Conservation (phyloP, 1,140 invertebrate species). For the Drosophila kurseongensis region DNA sequence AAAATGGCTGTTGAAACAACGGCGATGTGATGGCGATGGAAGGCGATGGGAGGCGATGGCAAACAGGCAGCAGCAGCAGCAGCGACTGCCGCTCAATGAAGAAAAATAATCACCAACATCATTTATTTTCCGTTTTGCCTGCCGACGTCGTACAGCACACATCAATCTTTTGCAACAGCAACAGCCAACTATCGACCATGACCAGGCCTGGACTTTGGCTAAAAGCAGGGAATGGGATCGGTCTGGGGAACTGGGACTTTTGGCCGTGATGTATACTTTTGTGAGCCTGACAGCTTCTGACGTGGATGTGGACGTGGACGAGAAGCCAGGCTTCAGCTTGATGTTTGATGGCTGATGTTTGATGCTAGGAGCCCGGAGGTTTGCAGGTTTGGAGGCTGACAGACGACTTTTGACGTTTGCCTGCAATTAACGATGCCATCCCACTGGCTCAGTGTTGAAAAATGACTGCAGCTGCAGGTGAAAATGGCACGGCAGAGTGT, state of each 20-base stretch:
- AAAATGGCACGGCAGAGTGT: constrained; percentile 76
- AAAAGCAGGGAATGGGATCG: constrained; percentile 1
- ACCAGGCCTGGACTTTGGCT: constrained; percentile 50
- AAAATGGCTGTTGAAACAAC: constrained; percentile 80
- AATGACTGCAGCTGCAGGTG: constrained; percentile 76
- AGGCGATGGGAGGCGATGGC: too few species aligned
- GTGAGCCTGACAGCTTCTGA: constrained; percentile 73
- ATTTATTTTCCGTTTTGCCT: constrained; percentile 82
- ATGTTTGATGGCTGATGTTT: constrained; percentile 38
- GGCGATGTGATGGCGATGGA: constrained; percentile 12
- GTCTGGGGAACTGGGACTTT: constrained; percentile 22
- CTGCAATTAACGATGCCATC: constrained; percentile 74
- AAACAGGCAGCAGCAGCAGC: constrained; percentile 13
- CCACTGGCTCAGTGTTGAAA: constrained; percentile 66
- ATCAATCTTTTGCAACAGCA: constrained; percentile 71
- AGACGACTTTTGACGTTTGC: constrained; percentile 79
- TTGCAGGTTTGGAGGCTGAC: constrained; percentile 38
- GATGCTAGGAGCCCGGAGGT: constrained; percentile 21
- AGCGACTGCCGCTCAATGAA: constrained; percentile 72
- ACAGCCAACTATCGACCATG: constrained; percentile 74
- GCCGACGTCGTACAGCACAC: constrained; percentile 74
- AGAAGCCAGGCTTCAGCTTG: constrained; percentile 31
- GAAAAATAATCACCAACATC: constrained; percentile 83
- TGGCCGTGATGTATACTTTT: constrained; percentile 59
- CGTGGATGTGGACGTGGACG: constrained; percentile 41